These are phyloP conservation scores for Meloe dianella DNA, from an alignment of 2,888 invertebrate genomes.

Conservation along the genomic window DNA sequence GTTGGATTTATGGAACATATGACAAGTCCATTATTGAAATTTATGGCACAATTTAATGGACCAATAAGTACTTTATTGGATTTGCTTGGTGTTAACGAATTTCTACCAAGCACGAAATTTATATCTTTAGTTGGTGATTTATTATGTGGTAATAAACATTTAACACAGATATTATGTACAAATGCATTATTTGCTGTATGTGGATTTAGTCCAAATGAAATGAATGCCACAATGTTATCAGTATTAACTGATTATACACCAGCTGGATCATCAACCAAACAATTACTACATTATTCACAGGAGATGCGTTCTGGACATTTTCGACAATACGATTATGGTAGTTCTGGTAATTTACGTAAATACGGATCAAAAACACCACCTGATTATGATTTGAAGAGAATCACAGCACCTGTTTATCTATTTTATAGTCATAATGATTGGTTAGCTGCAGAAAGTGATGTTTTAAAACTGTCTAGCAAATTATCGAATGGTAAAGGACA, in stretches of 20 bases:
- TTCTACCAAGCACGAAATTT: conserved; percentile 66
- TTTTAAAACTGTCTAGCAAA: conserved; percentile 48
- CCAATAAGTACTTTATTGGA: conserved; percentile 8
- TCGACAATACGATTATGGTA: conserved; percentile 66
- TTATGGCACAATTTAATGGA: conserved; percentile 13
- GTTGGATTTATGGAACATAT: conserved; percentile 68
- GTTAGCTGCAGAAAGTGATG: conserved; percentile 56
- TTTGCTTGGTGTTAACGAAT: conserved; percentile 61
- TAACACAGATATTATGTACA: conserved; percentile 37
- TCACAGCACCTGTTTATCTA: conserved; percentile 58
- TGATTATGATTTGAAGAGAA: conserved; percentile 55
- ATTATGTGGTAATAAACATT: conserved; percentile 19
- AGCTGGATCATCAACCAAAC: conserved; percentile 63
- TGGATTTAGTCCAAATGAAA: conserved; percentile 44
- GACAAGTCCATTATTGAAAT: conserved; percentile 40
- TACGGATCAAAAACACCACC: conserved; percentile 57
- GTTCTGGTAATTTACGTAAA: conserved; percentile 38
- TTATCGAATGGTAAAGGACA: conserved; percentile 43
- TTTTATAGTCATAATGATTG: conserved; percentile 63
- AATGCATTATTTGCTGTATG: conserved; percentile 43
- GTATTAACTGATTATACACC: conserved; percentile 45
- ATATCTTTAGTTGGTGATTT: conserved; percentile 45
- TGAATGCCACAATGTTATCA: conserved; percentile 45
- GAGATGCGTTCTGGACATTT: conserved; percentile 36
- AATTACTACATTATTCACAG: conserved; percentile 69